phyloP scores from a whole-genome alignment of 2,888 invertebrate genomes.

The Bimastos eiseni region DNA sequence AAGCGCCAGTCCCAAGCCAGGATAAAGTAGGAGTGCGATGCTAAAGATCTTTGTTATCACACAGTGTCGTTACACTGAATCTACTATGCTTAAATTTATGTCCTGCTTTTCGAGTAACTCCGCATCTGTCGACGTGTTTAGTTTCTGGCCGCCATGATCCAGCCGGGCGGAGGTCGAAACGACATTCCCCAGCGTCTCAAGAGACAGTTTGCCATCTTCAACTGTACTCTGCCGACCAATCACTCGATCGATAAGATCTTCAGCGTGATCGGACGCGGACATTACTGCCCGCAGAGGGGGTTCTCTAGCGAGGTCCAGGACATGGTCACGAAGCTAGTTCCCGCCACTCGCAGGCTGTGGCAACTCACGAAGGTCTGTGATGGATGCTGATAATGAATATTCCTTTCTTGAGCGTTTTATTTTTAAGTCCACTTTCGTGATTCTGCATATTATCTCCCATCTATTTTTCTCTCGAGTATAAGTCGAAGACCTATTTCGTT shows the following conservation, averaged over 20 bases:
- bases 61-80: too few relatives aligned
- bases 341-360: conserved; percentile 81
- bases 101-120: too few relatives aligned
- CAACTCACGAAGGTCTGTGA: conserved; percentile 72
- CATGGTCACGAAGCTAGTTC: conserved; percentile 73
- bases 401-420: too few relatives aligned
- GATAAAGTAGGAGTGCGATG: too few relatives aligned
- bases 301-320: conserved; percentile 65
- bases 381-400: not conserved
- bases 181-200: conserved; percentile 85
- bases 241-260: conserved; percentile 88
- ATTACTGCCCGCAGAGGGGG: conserved; percentile 71
- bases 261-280: conserved; percentile 74
- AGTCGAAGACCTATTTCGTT: too few relatives aligned
- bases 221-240: conserved; percentile 82
- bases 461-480: too few relatives aligned
- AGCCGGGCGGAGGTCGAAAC: conserved; percentile 85
- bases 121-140: conserved; percentile 60
- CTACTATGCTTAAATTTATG: too few relatives aligned
- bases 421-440: too few relatives aligned
- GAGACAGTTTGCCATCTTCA: conserved; percentile 82
- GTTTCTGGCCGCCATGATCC: conserved; percentile 85
- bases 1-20: too few relatives aligned
- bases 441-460: too few relatives aligned
- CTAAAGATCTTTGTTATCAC: too few relatives aligned